Base-by-base conservation (phyloP, 2,113 vertebrate genomes). In the Montifringilla adamsi region DNA sequence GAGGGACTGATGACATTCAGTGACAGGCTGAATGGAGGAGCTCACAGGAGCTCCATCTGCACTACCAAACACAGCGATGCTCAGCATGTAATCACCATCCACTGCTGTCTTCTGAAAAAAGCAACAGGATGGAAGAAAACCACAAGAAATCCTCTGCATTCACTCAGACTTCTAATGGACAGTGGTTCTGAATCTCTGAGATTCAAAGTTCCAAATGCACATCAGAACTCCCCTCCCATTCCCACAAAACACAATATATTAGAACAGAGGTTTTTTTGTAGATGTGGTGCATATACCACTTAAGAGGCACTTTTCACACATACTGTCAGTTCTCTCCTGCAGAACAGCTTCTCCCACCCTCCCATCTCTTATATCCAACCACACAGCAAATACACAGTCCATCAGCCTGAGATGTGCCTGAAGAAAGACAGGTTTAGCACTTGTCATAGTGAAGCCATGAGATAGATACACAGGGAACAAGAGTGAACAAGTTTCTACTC, bases 321-420 rank as follows among this genome's bases (percentile, higher is more conserved):
- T 27, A 6, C 13, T 0, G 0, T 28, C 55, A 56, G 19, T n/a
- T 41, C 35, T 27, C 49, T 68, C 77, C 43, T 72, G 47, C 63
- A 52, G 37, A 80, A 70, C 68, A 84, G 66, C 55, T 47, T 74
- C 55, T 70, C 43, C 19, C n/a, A 69, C 15, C 22, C 26, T 49
- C 62, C 37, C 55, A 31, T 24, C 33, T 77, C 60, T 73, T 16
- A 12, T 4, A 37, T 20, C 18, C 62, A 75, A 44, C 27, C 75
- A 52, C 67, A 12, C 17, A 62, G 76, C 37, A 58, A 62, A 79
- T 5, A 60, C 43, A 39, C 2, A 53, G 33, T 11, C 76, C 62
- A 43, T 10, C 0, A 2, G 30, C 43, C 52, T 16, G 24, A 60
- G 62, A 52, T 0, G 1, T 53, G 31, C 47, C 44, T 2, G 2